phyloP scores from a whole-genome alignment of 1,140 invertebrate species.

The Drosophila teissieri region DNA sequence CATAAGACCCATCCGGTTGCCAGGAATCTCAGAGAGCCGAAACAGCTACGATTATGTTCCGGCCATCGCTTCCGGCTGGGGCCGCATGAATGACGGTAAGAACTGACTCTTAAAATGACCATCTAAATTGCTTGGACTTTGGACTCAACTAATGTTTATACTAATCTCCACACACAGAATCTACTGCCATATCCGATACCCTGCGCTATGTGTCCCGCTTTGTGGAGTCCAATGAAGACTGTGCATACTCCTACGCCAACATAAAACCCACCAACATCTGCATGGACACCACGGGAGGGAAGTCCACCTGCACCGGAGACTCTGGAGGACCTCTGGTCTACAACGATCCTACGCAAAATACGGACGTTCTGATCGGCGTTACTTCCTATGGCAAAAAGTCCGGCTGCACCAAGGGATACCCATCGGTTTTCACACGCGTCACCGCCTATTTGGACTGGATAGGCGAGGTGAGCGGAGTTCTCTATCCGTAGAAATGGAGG shows the following conservation, averaged over 20 bases:
- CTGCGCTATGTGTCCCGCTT: slow-evolving; percentile 52
- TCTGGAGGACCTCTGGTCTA: slow-evolving; percentile 70
- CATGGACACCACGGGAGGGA: slow-evolving; percentile 59
- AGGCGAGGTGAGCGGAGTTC: slow-evolving; percentile 42
- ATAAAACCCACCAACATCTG: slow-evolving; percentile 64
- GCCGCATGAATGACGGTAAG: slow-evolving; percentile 76
- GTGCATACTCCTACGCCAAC: slow-evolving; percentile 40
- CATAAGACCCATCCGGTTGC: slow-evolving; percentile 80
- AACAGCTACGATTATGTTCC: slow-evolving; percentile 72
- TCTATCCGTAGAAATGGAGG: slow-evolving; percentile 39
- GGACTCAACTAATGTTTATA: too few species aligned
- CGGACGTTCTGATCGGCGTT: slow-evolving; percentile 80
- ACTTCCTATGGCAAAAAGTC: slow-evolving; percentile 85
- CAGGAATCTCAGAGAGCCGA: slow-evolving; percentile 57
- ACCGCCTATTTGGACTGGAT: slow-evolving; percentile 80
- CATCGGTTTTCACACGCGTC: slow-evolving; percentile 81
- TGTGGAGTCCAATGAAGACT: slow-evolving; percentile 59
- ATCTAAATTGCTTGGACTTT: background rate
- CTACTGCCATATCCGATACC: slow-evolving; percentile 26
- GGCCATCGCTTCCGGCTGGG: slow-evolving; percentile 84
- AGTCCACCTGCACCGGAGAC: slow-evolving; percentile 70
- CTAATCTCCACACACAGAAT: slow-evolving; percentile 9
- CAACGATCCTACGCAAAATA: slow-evolving; percentile 26
- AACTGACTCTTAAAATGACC: background rate
- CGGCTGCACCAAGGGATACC: slow-evolving; percentile 85